A percentile compares a stretch with the other conserved stretches of the same genome.
These are phyloP conservation scores for Phenganax marumi DNA, from an alignment of 92 coral and sea anemone genomes.

Conservation along the genomic window DNA sequence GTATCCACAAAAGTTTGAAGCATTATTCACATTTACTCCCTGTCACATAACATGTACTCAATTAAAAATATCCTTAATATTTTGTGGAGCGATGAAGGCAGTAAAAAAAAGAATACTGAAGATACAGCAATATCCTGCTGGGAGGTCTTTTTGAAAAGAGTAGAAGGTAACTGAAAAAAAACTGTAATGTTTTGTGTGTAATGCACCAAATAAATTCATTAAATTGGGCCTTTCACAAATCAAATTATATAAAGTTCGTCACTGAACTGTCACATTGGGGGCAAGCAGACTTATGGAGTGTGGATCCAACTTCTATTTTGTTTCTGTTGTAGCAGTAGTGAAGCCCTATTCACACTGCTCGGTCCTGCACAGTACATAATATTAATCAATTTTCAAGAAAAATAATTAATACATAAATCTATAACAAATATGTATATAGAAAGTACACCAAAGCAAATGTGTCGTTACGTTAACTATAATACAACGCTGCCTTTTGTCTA, in stretches of 20 bases:
- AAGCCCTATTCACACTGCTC: too few species aligned
- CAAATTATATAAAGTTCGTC: too few species aligned
- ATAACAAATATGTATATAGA: neutral
- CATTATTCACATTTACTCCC: neutral
- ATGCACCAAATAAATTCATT: too few species aligned
- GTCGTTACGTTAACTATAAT: neutral
- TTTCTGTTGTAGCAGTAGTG: too few species aligned
- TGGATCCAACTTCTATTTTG: too few species aligned
- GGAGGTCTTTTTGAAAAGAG: slow-evolving; percentile 37
- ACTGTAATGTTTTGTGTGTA: too few species aligned
- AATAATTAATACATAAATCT: too few species aligned
- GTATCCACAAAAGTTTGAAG: slow-evolving; percentile 14
- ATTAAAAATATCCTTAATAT: neutral
- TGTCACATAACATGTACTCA: neutral
- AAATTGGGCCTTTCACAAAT: too few species aligned
- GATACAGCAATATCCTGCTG: slow-evolving; percentile 50
- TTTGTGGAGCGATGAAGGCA: slow-evolving; percentile 43
- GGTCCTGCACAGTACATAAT: too few species aligned
- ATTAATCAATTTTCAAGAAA: too few species aligned
- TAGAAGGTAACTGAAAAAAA: neutral
- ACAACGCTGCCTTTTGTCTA: neutral
- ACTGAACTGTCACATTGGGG: too few species aligned
- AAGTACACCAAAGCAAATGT: neutral
- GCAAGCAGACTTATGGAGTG: too few species aligned
- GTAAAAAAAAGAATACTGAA: slow-evolving; percentile 35